phyloP scores from a whole-genome alignment of 2,797 vertebrate genomes.

The Thalassophryne amazonica region DNA sequence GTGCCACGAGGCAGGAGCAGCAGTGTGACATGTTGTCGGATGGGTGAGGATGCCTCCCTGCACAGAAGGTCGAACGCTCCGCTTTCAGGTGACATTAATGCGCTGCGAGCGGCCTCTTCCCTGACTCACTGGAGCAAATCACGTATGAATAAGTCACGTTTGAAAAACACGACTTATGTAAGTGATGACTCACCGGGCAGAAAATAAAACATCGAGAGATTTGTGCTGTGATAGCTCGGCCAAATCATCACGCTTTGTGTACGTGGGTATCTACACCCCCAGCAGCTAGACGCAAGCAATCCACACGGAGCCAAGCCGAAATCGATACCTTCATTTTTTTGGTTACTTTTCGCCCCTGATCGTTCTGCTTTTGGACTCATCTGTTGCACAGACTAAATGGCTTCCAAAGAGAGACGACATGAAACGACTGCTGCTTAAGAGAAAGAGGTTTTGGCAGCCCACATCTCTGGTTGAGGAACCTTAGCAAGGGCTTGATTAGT shows the following conservation, averaged over 20 bases:
- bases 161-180: slow-evolving; percentile 69
- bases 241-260: slow-evolving; percentile 31
- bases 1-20: not conserved
- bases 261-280: slow-evolving; percentile 21
- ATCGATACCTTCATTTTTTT: too few relatives aligned
- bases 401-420: not conserved
- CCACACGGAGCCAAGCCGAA: slow-evolving; percentile 18
- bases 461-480: not conserved
- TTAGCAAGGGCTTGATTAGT: not conserved
- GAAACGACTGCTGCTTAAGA: not conserved
- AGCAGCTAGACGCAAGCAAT: slow-evolving; percentile 20
- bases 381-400: not conserved
- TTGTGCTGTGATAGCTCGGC: slow-evolving; percentile 28
- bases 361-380: not conserved
- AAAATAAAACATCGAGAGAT: slow-evolving; percentile 51
- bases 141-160: slow-evolving; percentile 72
- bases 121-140: slow-evolving; percentile 18
- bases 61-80: not conserved
- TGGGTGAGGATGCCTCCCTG: slow-evolving; percentile 18
- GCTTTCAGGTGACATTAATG: slow-evolving; percentile 17
- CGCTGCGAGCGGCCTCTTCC: slow-evolving; percentile 32
- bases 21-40: slow-evolving; percentile 16
- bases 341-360: too few relatives aligned
- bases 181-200: slow-evolving; percentile 69
- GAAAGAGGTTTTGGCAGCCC: too few relatives aligned